Conservation (phyloP, 2,888 invertebrate genomes). For the Brachypterus glaber region DNA sequence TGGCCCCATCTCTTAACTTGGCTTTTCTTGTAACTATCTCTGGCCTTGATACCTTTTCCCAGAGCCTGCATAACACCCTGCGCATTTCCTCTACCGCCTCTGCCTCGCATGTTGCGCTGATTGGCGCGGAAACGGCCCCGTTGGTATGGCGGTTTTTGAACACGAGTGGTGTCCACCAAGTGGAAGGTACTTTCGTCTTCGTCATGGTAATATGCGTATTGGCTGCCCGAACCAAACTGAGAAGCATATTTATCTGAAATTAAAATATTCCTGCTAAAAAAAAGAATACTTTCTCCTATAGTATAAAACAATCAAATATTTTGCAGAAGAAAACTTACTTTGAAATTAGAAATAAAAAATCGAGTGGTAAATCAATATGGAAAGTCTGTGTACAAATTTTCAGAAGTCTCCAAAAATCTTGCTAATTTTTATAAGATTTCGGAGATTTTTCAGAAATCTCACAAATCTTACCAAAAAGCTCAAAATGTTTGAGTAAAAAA, state of each 20-base stretch:
- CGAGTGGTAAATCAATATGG: no score
- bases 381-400: no score
- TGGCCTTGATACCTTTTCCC: constrained; percentile 71
- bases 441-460: no score
- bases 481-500: no score
- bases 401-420: no score
- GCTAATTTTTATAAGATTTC: no score
- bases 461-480: no score
- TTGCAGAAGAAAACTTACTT: no score
- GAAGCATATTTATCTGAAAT: constrained; percentile 78
- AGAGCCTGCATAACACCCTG: constrained; percentile 72
- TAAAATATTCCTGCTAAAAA: background rate
- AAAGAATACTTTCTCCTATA: background rate
- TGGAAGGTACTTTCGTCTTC: constrained; percentile 99
- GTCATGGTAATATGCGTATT: constrained; percentile 97
- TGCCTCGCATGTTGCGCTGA: constrained; percentile 60
- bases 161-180: constrained; percentile 87
- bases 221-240: constrained; percentile 87
- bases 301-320: no score
- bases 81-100: constrained; percentile 56
- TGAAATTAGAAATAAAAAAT: no score
- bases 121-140: constrained; percentile 80
- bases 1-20: constrained; percentile 82
- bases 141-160: constrained; percentile 87
- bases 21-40: constrained; percentile 63